Evolutionary conservation across 2,888 invertebrate species (phyloP).

Genomic region (Zaprionus bogoriensis): DNA sequence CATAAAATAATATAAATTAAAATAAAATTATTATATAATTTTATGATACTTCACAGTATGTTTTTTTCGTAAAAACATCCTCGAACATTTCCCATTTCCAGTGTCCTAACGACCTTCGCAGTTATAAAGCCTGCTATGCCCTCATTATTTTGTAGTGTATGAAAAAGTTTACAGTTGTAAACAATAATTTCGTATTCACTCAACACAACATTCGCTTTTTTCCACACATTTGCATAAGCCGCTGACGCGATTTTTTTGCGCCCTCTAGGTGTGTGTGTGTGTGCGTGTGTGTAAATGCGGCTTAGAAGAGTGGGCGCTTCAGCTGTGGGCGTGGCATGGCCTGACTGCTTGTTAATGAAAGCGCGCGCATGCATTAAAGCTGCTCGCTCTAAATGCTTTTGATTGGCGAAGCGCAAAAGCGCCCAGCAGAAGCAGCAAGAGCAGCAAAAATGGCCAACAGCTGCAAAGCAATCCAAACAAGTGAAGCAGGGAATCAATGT

Average conservation of each 20-base stretch:
- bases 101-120: not conserved
- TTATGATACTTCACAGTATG: too few relatives aligned
- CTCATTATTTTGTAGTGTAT: conserved; percentile 26
- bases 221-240: conserved; percentile 73
- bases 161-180: conserved; percentile 73
- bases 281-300: conserved; percentile 49
- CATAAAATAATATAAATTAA: too few relatives aligned
- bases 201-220: conserved; percentile 69
- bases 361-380: conserved; percentile 78
- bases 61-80: too few relatives aligned
- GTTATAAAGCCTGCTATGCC: too few relatives aligned
- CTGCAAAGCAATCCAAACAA: conserved; percentile 20
- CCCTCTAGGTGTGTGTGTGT: conserved; percentile 26
- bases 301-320: conserved; percentile 57
- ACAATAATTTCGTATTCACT: conserved; percentile 79
- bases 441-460: conserved; percentile 50
- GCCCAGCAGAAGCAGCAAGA: conserved; percentile 42
- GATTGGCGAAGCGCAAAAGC: conserved; percentile 75
- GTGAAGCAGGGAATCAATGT: not conserved
- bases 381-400: conserved; percentile 69
- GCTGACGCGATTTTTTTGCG: conserved; percentile 77
- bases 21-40: too few relatives aligned
- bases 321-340: conserved; percentile 41
- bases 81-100: too few relatives aligned
- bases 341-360: conserved; percentile 71